Evolutionary conservation across 2,113 vertebrate genomes (phyloP), one percentile per base, ranked within the genome.

Genomic region (Ictalurus furcatus): DNA sequence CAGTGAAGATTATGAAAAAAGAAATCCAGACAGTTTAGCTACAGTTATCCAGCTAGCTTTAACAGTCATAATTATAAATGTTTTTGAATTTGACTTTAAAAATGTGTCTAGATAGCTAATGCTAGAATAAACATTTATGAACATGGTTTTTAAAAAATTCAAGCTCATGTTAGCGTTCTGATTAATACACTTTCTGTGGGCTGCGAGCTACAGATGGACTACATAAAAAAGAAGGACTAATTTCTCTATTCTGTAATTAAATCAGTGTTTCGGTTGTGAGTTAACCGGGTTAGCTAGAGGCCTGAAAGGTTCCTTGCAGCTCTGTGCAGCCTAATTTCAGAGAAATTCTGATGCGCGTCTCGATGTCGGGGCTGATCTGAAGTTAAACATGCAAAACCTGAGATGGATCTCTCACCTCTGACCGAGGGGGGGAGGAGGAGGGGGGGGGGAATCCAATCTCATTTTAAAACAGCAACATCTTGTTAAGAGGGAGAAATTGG

Each of bases 311-410:
- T 90, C 92, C 92, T 94, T 94, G 95, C 93, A 91, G 94, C 93
- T 95, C 92, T 92, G 86, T 85, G 85, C 91, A 93, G 95, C 94
- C 95, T 93, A 92, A 94, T 95, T 96, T 95, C 95, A 95, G 89
- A 87, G 87, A 85, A 74, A 92, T 91, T 90, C 5, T 71, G 73
- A 93, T 30, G 94, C 92, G 94, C 95, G 65, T 87, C 90, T 86
- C 21, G 65, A 80, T 85, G 83, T 87, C 74, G 34, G 89, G 67
- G 37, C 85, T 86, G 59, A 67, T 74, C 71, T 40, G 30, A 16
- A 23, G 84, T 88, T 76, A 88, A 86, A 88, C 84, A 84, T 54
- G 69, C 63, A 76, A 87, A 71, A 83, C 67, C 69, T 61, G 69
- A 52, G 54, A 73, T 8, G 8, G 67, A 58, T 78, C 74, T 48